These are phyloP conservation scores for Trididemnum clinides DNA, from an alignment of 23 tunicate genomes.

Conservation along the genomic window DNA sequence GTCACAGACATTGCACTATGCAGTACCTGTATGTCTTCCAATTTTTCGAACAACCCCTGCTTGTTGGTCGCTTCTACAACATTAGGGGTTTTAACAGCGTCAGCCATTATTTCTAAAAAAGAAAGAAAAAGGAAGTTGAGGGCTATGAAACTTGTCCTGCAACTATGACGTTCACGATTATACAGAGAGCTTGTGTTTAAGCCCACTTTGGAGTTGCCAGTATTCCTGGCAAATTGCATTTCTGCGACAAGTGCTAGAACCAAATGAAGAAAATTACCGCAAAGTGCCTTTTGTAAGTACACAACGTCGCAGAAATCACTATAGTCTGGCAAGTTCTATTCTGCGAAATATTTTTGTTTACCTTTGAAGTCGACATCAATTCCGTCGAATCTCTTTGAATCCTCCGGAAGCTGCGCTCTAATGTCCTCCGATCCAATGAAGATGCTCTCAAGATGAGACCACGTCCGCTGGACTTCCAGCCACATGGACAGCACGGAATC, in stretches of 20 bases:
- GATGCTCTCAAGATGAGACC: conserved; percentile 98
- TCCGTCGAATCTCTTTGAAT: conserved; percentile 93
- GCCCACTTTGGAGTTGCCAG: no score
- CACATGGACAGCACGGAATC: conserved; percentile 92
- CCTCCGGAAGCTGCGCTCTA: conserved; percentile 87
- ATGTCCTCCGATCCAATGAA: conserved; percentile 98
- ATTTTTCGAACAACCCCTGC: conserved; percentile 64
- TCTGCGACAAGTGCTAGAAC: no score
- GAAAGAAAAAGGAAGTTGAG: neutral
- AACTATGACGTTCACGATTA: no score
- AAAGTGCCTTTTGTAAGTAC: no score
- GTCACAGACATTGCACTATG: neutral
- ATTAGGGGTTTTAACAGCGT: conserved; percentile 91
- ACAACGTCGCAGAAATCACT: no score
- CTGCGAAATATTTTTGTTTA: no score
- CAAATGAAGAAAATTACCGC: no score
- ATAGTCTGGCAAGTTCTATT: no score
- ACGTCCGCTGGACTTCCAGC: conserved; percentile 97
- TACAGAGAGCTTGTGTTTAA: no score
- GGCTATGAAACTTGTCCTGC: neutral
- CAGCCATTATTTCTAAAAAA: conserved; percentile 85
- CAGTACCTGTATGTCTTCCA: conserved; percentile 73
- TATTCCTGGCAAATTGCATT: no score
- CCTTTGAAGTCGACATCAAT: conserved; percentile 94
- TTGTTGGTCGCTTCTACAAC: conserved; percentile 97